Evolutionary conservation across 1,140 invertebrate genomes (phyloP).

Genomic region (Penaeus chinensis): DNA sequence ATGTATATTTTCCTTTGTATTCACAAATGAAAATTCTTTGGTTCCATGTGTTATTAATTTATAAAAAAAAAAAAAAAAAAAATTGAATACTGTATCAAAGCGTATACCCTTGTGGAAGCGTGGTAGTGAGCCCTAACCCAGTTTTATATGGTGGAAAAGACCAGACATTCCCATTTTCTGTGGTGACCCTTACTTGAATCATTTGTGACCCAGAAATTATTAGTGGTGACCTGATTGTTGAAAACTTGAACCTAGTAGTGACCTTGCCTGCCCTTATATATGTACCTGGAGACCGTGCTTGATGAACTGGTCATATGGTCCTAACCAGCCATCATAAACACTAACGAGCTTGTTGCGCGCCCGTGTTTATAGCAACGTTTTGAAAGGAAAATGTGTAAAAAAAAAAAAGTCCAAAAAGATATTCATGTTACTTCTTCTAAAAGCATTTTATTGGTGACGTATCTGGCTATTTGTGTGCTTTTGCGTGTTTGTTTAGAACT

Average conservation of each 20-base stretch:
- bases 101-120: slow-evolving; percentile 46
- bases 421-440: slow-evolving; percentile 61
- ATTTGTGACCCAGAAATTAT: slow-evolving; percentile 48
- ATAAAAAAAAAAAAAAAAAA: slow-evolving; percentile 20
- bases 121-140: slow-evolving; percentile 52
- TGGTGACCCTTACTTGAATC: slow-evolving; percentile 49
- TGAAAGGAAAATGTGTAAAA: slow-evolving; percentile 45
- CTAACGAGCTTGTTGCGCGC: slow-evolving; percentile 59
- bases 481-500: slow-evolving; percentile 58
- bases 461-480: slow-evolving; percentile 59
- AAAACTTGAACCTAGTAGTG: slow-evolving; percentile 52
- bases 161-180: slow-evolving; percentile 37
- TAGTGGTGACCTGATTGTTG: slow-evolving; percentile 49
- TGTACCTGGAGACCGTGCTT: slow-evolving; percentile 51
- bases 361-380: slow-evolving; percentile 57
- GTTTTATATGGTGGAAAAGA: slow-evolving; percentile 48
- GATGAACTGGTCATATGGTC: slow-evolving; percentile 48
- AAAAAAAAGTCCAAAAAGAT: slow-evolving; percentile 48
- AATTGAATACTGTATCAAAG: slow-evolving; percentile 28
- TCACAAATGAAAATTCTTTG: slow-evolving; percentile 58
- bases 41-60: slow-evolving; percentile 57
- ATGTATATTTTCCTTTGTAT: slow-evolving; percentile 22
- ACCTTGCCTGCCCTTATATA: slow-evolving; percentile 45
- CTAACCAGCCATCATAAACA: slow-evolving; percentile 55
- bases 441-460: slow-evolving; percentile 60